Evolutionary conservation across 2,888 invertebrate species (phyloP).

Genomic region (Ophion ventricosus): DNA sequence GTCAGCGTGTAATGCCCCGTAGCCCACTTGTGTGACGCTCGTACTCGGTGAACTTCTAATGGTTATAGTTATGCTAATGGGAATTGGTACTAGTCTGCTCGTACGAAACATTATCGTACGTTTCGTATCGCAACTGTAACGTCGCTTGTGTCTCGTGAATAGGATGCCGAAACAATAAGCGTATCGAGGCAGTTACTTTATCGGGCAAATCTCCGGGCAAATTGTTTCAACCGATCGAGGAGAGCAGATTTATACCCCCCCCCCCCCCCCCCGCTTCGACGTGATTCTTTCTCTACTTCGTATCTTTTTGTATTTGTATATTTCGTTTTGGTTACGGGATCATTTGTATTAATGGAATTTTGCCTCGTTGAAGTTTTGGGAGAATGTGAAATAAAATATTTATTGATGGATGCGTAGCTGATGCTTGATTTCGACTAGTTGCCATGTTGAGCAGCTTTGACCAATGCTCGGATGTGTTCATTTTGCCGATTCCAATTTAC

Average conservation of each 20-base stretch:
- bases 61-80: slow-evolving; percentile 69
- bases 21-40: slow-evolving; percentile 65
- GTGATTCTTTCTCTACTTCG: too few species aligned
- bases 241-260: background rate
- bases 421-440: too few species aligned
- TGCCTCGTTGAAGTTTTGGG: background rate
- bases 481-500: too few species aligned
- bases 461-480: too few species aligned
- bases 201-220: background rate
- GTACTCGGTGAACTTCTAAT: slow-evolving; percentile 68
- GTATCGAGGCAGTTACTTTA: background rate
- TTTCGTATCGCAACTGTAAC: slow-evolving; percentile 53
- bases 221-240: background rate
- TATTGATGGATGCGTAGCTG: background rate
- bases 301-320: background rate
- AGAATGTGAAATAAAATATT: background rate
- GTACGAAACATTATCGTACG: slow-evolving; percentile 49
- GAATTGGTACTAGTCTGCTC: slow-evolving; percentile 43
- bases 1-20: slow-evolving; percentile 69
- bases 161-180: slow-evolving; percentile 45
- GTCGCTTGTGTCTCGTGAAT: slow-evolving; percentile 29
- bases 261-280: background rate
- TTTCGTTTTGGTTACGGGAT: background rate
- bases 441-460: too few species aligned
- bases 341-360: background rate